Evolutionary conservation across 2,888 invertebrate species (phyloP), one percentile per base, ranked within the genome.

Genomic region (Eristalis arbustorum): DNA sequence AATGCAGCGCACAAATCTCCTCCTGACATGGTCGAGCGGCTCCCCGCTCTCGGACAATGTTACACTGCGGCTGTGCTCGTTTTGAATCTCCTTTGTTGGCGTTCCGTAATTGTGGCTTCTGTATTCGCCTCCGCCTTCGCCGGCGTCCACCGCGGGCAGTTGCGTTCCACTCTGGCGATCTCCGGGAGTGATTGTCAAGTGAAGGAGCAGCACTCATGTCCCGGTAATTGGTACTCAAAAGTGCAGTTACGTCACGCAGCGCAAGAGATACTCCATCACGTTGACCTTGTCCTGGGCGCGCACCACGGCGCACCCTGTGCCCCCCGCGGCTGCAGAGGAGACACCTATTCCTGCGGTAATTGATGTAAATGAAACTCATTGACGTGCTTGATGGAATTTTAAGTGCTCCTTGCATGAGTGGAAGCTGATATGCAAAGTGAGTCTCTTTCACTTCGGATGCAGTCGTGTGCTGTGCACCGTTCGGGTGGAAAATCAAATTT

Each of bases 21-120:
- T 72, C 28, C 69, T 81, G 84, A 73, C 84, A 84, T 84, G 84
- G 84, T 84, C 76, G 84, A 84, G 72, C 68, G 72, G 34, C 11
- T 40, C 13, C 18, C 5, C 22, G 2, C 49, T 75, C 75, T 80
- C 75, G 80, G 74, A 80, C 84, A 80, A 49, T 80, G 71, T 80
- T 57, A 84, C 84, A 84, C 67, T 71, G 62, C 64, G 80, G 71
- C 61, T 49, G 25, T 79, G 71, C 56, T 57, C 61, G 64, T 72
- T 63, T 72, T 81, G 22, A 18, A 68, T 80, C 63, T 49, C 49
- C 68, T 84, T 85, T 77, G 77, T 85, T 81, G 79, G 84, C 68
- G 23, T 76, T 76, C 68, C 76, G 37, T 57, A 76, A 73, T 40
- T 68, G 76, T 73, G 73, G 84, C 84, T 85, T 77, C 84, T 85